Evolutionary conservation across 2,797 vertebrate genomes (phyloP).

Genomic region (Xenentodon cancila): DNA sequence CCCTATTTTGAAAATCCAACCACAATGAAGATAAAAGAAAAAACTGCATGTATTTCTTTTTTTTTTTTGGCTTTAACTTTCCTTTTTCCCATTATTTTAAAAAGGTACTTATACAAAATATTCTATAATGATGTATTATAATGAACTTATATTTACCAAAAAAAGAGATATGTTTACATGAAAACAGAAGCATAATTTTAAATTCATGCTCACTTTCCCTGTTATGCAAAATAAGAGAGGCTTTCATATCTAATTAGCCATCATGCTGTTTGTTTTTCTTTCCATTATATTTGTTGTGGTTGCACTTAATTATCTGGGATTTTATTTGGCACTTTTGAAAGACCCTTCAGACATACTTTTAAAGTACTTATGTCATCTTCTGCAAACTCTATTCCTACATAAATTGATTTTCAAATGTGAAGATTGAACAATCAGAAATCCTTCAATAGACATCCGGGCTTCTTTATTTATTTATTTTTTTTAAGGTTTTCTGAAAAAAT

Average conservation of each 20-base stretch:
- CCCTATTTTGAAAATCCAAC: constrained; percentile 33
- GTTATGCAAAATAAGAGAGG: constrained; percentile 32
- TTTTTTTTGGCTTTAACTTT: constrained; percentile 20
- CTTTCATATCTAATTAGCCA: constrained; percentile 22
- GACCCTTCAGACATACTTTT: constrained; percentile 36
- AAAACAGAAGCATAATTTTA: constrained; percentile 33
- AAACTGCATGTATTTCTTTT: constrained; percentile 18
- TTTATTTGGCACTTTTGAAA: constrained; percentile 31
- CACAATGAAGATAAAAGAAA: constrained; percentile 58
- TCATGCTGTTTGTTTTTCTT: constrained; percentile 43
- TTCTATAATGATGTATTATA: constrained; percentile 21
- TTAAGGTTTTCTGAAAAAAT: constrained; percentile 19
- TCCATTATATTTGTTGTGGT: constrained; percentile 58
- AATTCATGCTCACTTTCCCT: constrained; percentile 24
- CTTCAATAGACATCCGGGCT: constrained; percentile 23
- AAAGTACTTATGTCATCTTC: constrained; percentile 52
- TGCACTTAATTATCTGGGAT: constrained; percentile 28
- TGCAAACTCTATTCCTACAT: not conserved
- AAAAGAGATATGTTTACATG: constrained; percentile 39
- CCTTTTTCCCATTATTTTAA: constrained; percentile 29
- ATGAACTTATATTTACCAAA: constrained; percentile 28
- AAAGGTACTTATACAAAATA: not conserved
- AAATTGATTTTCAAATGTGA: constrained; percentile 24
- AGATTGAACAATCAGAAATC: constrained; percentile 36
- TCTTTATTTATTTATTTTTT: too few species aligned